A percentile compares a stretch with the other conserved stretches of the same genome.
phyloP scores from a whole-genome alignment of 2,113 vertebrate species.

The Laticauda colubrina region DNA sequence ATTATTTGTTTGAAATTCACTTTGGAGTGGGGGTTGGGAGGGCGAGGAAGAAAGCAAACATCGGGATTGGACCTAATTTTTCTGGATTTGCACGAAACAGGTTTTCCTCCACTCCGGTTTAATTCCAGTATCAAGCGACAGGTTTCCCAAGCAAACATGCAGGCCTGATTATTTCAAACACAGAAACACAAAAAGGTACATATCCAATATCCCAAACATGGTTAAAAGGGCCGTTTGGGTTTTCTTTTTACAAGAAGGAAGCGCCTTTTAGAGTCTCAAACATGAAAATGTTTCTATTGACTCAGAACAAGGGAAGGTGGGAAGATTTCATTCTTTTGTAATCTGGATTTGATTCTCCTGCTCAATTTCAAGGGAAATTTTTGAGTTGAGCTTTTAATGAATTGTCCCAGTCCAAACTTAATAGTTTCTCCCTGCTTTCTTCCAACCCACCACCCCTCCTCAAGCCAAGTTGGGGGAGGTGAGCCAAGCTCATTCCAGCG shows the following conservation, averaged over 20 bases:
- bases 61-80: background rate
- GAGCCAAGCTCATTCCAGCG: background rate
- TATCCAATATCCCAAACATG: background rate
- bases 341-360: background rate
- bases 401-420: background rate
- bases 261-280: background rate
- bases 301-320: no score
- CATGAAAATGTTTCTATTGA: background rate
- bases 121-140: background rate
- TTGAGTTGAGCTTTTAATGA: slow-evolving; percentile 36
- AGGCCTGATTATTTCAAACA: slow-evolving; percentile 6
- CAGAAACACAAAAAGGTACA: background rate
- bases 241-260: background rate
- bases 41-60: background rate
- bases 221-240: background rate
- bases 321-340: background rate
- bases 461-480: background rate
- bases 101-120: background rate
- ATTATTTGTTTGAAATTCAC: background rate
- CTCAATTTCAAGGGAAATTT: slow-evolving; percentile 26
- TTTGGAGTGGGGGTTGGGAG: no score
- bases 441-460: background rate
- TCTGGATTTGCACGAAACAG: background rate
- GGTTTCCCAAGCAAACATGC: slow-evolving; percentile 3
- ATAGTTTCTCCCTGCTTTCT: background rate